Evolutionary conservation across 2,113 vertebrate genomes (phyloP), one percentile per base, ranked within the genome.

Genomic region (Tetrax tetrax): DNA sequence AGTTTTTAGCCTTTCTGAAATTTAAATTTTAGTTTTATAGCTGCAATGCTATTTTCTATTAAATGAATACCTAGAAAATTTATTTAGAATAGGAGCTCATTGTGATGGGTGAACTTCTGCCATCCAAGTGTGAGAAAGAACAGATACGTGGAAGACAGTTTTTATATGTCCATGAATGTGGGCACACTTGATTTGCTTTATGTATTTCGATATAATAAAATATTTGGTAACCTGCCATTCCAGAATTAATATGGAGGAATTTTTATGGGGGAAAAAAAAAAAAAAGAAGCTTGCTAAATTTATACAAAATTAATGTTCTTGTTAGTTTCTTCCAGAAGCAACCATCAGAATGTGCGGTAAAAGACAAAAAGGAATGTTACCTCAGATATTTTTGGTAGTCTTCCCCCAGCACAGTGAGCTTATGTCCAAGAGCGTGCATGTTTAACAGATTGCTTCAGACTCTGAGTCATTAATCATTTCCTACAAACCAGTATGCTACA

Each of bases 391-490:
- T 31, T 45, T 89, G 22, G 56, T 71, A 89, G 29, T 17, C 24
- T 65, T 89, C 27, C 41, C 38, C 43, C 35, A 87, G 23, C 12
- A 87, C 27, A 56, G 20, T 38, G 45, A 72, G 12, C 76, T 83
- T 77, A 47, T 89, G 69, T 72, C 45, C n/a, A 89, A 80, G 45
- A 92, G n/a, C 21, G 18, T 51, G 29, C 12, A 38, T 48, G 35
- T 65, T 93, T 95, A 78, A 74, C 69, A 84, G 83, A 89, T 81
- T 93, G 69, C n/a, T 81, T 81, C 60, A 93, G 83, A 87, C 37
- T 78, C 22, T 18, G 69, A 87, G 56, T 87, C 69, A 91, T 87
- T 89, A 93, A 87, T 87, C 77, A 87, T 35, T 89, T 87, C 41
- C 22, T 28, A 78, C 61, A 87, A 94, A 89, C 24, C 37, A 83